Conservation (phyloP, 2,113 vertebrate genomes). For the Sorex araneus region DNA sequence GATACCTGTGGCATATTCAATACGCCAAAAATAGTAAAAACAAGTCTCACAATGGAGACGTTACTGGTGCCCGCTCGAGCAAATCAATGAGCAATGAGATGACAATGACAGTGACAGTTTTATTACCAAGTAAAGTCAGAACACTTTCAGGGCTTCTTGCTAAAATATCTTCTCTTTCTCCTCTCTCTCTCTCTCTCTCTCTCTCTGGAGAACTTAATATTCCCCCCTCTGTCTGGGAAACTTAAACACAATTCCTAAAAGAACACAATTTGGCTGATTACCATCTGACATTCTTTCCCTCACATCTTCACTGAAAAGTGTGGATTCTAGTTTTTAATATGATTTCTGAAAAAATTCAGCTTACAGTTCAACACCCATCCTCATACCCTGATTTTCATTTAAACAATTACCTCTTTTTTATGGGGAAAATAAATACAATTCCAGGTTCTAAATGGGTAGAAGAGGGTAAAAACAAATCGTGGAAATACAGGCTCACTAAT, state of each 20-base stretch:
- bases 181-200: constrained; percentile 4
- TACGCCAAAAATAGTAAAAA: too few relatives aligned
- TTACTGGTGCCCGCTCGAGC: too few relatives aligned
- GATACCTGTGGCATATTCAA: too few relatives aligned
- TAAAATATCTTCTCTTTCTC: constrained; percentile 29
- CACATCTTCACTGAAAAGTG: constrained; percentile 76
- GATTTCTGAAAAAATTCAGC: constrained; percentile 73
- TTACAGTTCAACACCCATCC: constrained; percentile 63
- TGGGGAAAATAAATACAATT: constrained; percentile 58
- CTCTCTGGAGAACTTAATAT: too few relatives aligned
- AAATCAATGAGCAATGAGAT: too few relatives aligned
- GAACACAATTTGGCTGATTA: constrained; percentile 77
- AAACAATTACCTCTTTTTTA: constrained; percentile 60
- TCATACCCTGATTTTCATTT: background rate
- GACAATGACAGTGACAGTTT: too few relatives aligned
- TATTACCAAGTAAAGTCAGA: constrained; percentile 39
- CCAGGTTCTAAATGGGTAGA: constrained; percentile 1
- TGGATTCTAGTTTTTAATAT: constrained; percentile 65
- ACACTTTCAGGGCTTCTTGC: constrained; percentile 38
- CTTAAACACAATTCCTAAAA: constrained; percentile 77
- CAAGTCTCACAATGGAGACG: too few relatives aligned
- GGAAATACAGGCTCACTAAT: constrained; percentile 65
- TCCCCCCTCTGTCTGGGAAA: background rate
- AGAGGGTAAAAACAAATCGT: constrained; percentile 63
- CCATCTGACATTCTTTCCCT: constrained; percentile 70